Evolutionary conservation across 2,113 vertebrate genomes (phyloP).

Genomic region (Benitochromis conjunctus): DNA sequence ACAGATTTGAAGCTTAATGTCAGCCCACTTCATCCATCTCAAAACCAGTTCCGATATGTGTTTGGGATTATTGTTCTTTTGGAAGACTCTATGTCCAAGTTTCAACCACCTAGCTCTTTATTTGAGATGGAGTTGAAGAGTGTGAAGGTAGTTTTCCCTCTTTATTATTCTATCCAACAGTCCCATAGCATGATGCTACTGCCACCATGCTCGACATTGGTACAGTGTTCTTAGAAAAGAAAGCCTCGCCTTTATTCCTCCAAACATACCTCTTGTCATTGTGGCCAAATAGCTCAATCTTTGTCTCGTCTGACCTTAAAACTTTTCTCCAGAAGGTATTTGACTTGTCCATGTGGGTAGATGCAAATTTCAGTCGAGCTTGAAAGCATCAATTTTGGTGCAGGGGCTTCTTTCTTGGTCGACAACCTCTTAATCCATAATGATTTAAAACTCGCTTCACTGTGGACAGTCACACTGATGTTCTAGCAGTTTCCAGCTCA

Average conservation of each 20-base stretch:
- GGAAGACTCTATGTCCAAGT: not conserved
- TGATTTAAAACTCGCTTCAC: not conserved
- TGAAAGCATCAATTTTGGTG: not conserved
- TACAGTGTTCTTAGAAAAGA: no score
- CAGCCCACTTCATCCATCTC: not conserved
- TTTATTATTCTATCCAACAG: not conserved
- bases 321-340: not conserved
- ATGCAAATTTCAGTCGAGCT: not conserved
- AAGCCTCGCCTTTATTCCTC: no score
- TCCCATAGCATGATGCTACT: not conserved
- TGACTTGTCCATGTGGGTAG: not conserved
- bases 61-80: not conserved
- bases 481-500: not conserved
- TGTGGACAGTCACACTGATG: not conserved
- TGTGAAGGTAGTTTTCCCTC: not conserved
- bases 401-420: not conserved
- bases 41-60: not conserved
- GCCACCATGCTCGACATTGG: no score
- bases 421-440: not conserved
- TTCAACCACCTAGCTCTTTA: not conserved
- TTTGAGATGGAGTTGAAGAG: not conserved
- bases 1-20: not conserved
- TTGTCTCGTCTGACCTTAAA: not conserved
- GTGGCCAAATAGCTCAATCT: no score
- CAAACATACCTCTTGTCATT: no score